Evolutionary conservation across 2,888 invertebrate species (phyloP), one percentile per base, ranked within the genome.

Genomic region (Allolobophora icterica): DNA sequence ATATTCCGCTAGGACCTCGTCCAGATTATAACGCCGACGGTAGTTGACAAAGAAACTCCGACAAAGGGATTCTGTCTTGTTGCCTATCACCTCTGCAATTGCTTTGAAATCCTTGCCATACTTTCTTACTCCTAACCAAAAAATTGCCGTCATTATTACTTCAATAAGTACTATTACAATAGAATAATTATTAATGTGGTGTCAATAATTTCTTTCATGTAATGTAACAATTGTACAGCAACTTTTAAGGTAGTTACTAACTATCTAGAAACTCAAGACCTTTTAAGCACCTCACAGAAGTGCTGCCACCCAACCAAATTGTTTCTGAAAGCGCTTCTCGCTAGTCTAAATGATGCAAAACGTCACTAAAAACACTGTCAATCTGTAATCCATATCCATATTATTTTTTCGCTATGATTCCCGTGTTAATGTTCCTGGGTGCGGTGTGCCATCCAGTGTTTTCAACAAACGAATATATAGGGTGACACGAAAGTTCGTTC

Each of bases 31-130:
- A 91, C 98, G 97, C 93, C 98, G 97, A 90, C 98, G 97, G 96
- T 99, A 98, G 95, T 98, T 98, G 19, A 97, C 97, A 96, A 98
- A 99, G 96, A 99, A 99, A 90, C 97, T 97, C 93, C 98, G 97
- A 89, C 99, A 96, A 95, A 99, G 98, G 90, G 97, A 97, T 95
- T 98, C 99, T 0, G 98, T 98, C 96, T 99, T 99, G 90, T 98
- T 99, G 92, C 98, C 98, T 93, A 99, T 96, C 24, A 98, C 97
- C 95, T 99, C 98, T 33, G 99, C 98, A 93, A 99, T 99, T 52
- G 98, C 98, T 96, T 98, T 97, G 95, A 98, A 98, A 95, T 98
- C 97, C 96, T 97, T 97, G 84, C 96, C 96, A 94, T 96, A 96
- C 93, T 96, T 96, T 45, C 96, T 94, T 45, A 96, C 96, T 92